Percentiles rank a stretch among this genome's conserved stretches.
phyloP scores from a whole-genome alignment of 2,888 invertebrate genomes.

The Autographa gamma region DNA sequence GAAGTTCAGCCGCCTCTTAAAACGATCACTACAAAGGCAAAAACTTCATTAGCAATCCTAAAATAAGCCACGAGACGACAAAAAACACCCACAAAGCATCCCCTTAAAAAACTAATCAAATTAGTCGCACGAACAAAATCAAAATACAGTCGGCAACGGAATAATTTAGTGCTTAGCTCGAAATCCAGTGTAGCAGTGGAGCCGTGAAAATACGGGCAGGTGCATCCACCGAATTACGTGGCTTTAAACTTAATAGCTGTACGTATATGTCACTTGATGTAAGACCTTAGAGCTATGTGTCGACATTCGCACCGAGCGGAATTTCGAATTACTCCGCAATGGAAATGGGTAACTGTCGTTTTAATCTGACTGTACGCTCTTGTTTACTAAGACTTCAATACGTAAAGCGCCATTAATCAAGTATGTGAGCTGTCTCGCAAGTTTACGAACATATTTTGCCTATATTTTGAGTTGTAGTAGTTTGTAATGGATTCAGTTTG shows the following conservation, averaged over 20 bases:
- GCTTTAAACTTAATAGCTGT: slow-evolving; percentile 73
- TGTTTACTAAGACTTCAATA: slow-evolving; percentile 48
- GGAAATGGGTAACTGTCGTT: slow-evolving; percentile 61
- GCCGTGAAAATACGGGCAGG: slow-evolving; percentile 75
- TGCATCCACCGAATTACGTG: slow-evolving; percentile 76
- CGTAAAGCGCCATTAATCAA: slow-evolving; percentile 43
- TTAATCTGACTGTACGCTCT: slow-evolving; percentile 62
- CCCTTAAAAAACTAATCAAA: slow-evolving; percentile 43
- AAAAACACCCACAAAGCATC: slow-evolving; percentile 23
- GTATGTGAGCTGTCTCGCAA: slow-evolving; percentile 19
- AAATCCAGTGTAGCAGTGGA: slow-evolving; percentile 60
- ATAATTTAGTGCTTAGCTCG: slow-evolving; percentile 63
- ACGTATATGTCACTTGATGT: slow-evolving; percentile 61
- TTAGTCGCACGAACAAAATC: slow-evolving; percentile 43
- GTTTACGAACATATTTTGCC: slow-evolving; percentile 14
- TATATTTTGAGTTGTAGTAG: slow-evolving; percentile 5
- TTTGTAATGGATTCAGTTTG: slow-evolving; percentile 10
- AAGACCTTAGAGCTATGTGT: slow-evolving; percentile 64
- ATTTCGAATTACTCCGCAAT: slow-evolving; percentile 70
- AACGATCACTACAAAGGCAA: slow-evolving; percentile 10
- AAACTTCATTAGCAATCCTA: background rate
- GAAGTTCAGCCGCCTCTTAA: background rate
- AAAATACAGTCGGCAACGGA: slow-evolving; percentile 58
- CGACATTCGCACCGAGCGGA: slow-evolving; percentile 65
- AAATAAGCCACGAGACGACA: background rate